Evolutionary conservation across 2,797 vertebrate genomes (phyloP).

Genomic region (Yasuhikotakia modesta): DNA sequence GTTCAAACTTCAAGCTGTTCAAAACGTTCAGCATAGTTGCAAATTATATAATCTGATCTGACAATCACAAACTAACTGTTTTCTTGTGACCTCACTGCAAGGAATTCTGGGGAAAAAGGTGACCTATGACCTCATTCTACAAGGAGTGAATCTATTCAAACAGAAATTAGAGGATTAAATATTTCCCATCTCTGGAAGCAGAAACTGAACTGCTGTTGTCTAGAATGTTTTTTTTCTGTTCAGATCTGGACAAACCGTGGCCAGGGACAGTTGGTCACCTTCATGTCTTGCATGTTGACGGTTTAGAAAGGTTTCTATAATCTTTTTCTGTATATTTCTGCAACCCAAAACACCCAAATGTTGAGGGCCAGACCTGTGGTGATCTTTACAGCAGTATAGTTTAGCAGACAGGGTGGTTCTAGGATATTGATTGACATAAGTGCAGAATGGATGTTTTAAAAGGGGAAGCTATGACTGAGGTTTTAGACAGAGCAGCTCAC

Average conservation of each 20-base stretch:
- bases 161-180: constrained; percentile 50
- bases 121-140: background rate
- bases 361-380: background rate
- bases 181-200: constrained; percentile 27
- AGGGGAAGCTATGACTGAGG: background rate
- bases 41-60: no score
- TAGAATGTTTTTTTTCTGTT: background rate
- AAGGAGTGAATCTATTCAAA: constrained; percentile 26
- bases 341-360: no score
- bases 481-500: background rate
- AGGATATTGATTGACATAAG: background rate
- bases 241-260: no score
- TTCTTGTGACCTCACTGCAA: background rate
- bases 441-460: background rate
- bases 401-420: background rate
- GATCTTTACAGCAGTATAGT: background rate
- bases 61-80: no score
- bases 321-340: no score
- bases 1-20: no score
- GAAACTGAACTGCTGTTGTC: constrained; percentile 31
- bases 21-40: no score
- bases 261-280: no score
- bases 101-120: background rate
- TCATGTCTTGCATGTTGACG: no score
- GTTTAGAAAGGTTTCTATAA: no score